Percentiles rank a stretch among this genome's conserved stretches.
Conservation (phyloP, 1,140 invertebrate species). For the Tetragonula clypearis region DNA sequence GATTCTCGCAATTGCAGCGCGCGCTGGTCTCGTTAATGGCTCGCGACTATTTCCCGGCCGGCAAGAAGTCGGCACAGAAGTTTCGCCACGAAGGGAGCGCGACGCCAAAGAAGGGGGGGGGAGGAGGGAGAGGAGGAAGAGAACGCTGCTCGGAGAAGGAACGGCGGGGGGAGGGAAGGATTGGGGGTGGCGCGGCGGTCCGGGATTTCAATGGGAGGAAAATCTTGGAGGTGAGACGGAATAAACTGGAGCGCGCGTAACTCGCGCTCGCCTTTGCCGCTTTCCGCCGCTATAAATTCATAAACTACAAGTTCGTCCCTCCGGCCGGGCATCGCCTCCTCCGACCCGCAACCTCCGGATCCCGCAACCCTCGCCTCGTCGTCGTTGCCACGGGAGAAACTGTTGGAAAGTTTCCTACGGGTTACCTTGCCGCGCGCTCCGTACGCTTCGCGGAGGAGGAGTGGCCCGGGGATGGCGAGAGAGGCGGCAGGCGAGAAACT, state of each 20-base stretch:
- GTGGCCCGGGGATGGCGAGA: conserved; percentile 12
- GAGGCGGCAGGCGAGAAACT: conserved; percentile 71
- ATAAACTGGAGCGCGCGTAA: conserved; percentile 76
- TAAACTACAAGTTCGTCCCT: conserved; percentile 78
- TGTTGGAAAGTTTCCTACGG: conserved; percentile 74
- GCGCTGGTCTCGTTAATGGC: conserved; percentile 42
- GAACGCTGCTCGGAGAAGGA: neutral
- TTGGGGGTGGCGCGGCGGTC: neutral
- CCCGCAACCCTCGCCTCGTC: conserved; percentile 39
- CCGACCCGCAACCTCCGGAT: conserved; percentile 21
- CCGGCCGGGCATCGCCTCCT: conserved; percentile 28
- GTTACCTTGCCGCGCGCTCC: conserved; percentile 66
- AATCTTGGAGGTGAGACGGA: conserved; percentile 74
- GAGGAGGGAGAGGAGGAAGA: too few species aligned
- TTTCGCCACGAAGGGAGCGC: neutral
- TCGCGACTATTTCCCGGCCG: conserved; percentile 61
- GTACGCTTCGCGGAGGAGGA: conserved; percentile 24
- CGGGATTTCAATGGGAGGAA: conserved; percentile 74
- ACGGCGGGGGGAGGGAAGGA: neutral
- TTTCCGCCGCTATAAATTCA: conserved; percentile 81
- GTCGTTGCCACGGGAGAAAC: conserved; percentile 51
- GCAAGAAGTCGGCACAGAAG: conserved; percentile 34
- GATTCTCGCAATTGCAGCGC: conserved; percentile 34
- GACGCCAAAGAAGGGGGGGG: neutral
- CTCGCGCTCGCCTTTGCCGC: conserved; percentile 73